A percentile compares a stretch with the other conserved stretches of the same genome.
Conservation (phyloP, 23 tunicate genomes). For the Phallusia fumigata region DNA sequence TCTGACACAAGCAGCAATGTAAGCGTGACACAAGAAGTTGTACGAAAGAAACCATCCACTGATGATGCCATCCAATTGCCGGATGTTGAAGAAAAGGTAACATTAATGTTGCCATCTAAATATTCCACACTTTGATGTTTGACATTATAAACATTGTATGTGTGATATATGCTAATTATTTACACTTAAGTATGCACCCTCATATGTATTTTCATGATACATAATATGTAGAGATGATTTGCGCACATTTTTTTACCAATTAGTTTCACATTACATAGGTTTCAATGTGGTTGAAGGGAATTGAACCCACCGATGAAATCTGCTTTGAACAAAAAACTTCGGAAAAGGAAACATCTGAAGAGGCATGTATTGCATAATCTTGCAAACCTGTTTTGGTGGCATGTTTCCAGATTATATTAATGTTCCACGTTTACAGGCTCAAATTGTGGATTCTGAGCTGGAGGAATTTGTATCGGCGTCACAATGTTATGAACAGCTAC, state of each 20-base stretch:
- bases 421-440: no score
- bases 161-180: no score
- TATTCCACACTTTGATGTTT: no score
- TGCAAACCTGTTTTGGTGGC: no score
- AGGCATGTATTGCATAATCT: not conserved
- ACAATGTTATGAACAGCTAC: not conserved
- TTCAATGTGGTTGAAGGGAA: not conserved
- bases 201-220: no score
- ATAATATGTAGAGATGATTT: no score
- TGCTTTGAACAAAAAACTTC: not conserved
- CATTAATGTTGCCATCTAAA: no score
- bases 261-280: not conserved
- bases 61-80: not conserved
- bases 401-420: no score
- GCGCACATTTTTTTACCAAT: no score
- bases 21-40: not conserved
- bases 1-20: slow-evolving; percentile 4
- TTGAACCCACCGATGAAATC: not conserved
- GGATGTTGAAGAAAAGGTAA: not conserved
- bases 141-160: no score
- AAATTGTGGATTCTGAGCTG: not conserved
- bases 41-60: not conserved
- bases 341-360: not conserved
- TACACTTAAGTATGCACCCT: no score
- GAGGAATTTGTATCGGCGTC: slow-evolving; percentile 2